Evolutionary conservation across 2,113 vertebrate genomes (phyloP).

Genomic region (Anarhynchus alexandrinus): DNA sequence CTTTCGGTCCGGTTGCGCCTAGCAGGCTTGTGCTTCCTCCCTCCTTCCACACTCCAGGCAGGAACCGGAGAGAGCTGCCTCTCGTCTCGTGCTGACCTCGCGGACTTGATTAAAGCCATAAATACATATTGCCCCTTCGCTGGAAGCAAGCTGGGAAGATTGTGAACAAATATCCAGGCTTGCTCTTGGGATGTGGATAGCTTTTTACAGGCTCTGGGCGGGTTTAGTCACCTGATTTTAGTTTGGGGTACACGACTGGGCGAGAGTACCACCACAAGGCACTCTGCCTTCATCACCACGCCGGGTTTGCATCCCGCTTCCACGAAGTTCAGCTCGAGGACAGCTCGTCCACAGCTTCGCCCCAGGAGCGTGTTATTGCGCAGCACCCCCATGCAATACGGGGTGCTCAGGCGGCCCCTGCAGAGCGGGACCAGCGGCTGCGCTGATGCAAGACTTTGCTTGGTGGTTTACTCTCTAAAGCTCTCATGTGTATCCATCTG

Average conservation of each 20-base stretch:
- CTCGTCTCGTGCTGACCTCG: accelerated
- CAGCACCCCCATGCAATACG: accelerated
- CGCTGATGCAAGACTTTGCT: background rate
- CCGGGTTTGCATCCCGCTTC: accelerated
- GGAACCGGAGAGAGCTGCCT: background rate
- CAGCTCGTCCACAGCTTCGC: background rate
- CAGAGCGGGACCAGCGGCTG: accelerated
- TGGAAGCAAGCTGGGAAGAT: background rate
- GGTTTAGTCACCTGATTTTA: background rate
- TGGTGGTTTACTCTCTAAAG: background rate
- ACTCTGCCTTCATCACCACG: accelerated
- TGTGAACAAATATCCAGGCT: background rate
- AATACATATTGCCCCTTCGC: background rate
- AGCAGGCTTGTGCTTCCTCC: background rate
- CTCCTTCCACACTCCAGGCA: background rate
- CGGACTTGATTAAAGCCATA: background rate
- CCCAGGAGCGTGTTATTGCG: accelerated
- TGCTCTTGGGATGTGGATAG: background rate
- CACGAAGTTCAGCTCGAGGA: accelerated
- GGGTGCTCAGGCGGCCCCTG: accelerated
- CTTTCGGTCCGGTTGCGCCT: accelerated
- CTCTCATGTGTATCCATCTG: background rate
- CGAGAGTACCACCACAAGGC: accelerated
- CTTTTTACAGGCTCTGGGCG: background rate
- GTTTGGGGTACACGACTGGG: background rate